Conservation (phyloP, 2,113 vertebrate genomes). For the Tautogolabrus adspersus region DNA sequence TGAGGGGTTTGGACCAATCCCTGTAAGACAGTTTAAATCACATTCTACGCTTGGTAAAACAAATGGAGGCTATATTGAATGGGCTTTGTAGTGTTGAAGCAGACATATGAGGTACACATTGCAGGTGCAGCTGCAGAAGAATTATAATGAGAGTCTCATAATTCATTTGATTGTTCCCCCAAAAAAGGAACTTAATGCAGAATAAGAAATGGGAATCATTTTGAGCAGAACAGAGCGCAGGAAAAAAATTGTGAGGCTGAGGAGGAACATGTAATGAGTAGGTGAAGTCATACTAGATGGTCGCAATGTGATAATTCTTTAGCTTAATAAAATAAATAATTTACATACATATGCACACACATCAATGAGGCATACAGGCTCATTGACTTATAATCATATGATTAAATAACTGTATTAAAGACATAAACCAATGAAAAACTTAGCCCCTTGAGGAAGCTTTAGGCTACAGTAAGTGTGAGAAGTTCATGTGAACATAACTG, state of each 20-base stretch:
- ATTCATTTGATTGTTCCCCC: slow-evolving; percentile 39
- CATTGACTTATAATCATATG: too few relatives aligned
- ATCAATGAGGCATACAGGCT: too few relatives aligned
- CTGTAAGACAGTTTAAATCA: not conserved
- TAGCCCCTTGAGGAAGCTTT: too few relatives aligned
- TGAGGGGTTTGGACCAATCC: slow-evolving; percentile 7
- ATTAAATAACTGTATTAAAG: too few relatives aligned
- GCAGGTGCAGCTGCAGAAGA: slow-evolving; percentile 37
- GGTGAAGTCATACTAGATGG: too few relatives aligned
- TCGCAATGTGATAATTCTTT: too few relatives aligned
- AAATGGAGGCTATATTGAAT: slow-evolving; percentile 23
- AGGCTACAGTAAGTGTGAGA: too few relatives aligned
- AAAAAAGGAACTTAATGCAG: slow-evolving; percentile 28
- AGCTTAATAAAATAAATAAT: too few relatives aligned
- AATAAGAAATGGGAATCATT: slow-evolving; percentile 45
- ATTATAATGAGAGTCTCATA: slow-evolving; percentile 39
- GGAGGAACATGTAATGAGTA: slow-evolving; percentile 13
- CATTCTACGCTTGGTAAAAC: slow-evolving; percentile 26
- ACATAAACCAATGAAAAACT: too few relatives aligned
- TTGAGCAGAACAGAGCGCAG: slow-evolving; percentile 18
- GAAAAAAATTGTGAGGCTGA: slow-evolving; percentile 13
- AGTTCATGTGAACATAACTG: too few relatives aligned
- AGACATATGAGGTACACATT: slow-evolving; percentile 28
- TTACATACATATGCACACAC: too few relatives aligned
- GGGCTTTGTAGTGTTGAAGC: not conserved